Percentiles rank a stretch among this genome's conserved stretches.
These are phyloP conservation scores for Genyomyrus donnyi DNA, from an alignment of 2,113 vertebrate genomes.

Conservation along the genomic window DNA sequence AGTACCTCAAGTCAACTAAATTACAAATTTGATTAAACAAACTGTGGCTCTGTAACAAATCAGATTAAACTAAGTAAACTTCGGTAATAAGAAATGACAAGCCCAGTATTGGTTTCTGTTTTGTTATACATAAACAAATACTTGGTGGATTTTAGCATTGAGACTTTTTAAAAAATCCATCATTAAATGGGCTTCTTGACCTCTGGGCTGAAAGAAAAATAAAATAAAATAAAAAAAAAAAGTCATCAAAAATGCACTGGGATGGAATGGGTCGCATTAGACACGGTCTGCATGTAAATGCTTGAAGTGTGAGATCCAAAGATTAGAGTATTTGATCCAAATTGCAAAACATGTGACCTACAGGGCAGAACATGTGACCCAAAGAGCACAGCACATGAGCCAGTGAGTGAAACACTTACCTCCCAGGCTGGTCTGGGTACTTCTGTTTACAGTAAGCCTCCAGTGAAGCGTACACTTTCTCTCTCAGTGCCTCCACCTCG, in stretches of 20 bases:
- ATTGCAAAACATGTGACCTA: neutral
- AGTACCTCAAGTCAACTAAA: neutral
- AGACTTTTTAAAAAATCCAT: neutral
- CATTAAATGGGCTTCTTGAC: neutral
- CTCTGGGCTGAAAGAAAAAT: neutral
- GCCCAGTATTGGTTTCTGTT: neutral
- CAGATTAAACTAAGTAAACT: neutral
- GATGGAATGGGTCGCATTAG: neutral
- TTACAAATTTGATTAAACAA: neutral
- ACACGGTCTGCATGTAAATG: neutral
- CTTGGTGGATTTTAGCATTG: neutral
- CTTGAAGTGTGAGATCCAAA: neutral
- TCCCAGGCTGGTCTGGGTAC: constrained; percentile 74
- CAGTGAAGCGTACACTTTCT: constrained; percentile 74
- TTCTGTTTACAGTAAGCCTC: constrained; percentile 79
- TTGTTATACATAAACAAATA: neutral
- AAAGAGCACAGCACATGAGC: neutral
- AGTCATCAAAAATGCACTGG: neutral
- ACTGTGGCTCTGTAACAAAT: neutral
- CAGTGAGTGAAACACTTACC: constrained; percentile 42
- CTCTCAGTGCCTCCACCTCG: constrained; percentile 68
- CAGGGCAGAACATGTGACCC: neutral
- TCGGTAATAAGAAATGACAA: neutral
- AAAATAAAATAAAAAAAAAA: neutral
- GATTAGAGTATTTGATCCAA: neutral